Base-by-base conservation (phyloP, 2,113 vertebrate genomes). In the Electrona antarctica region DNA sequence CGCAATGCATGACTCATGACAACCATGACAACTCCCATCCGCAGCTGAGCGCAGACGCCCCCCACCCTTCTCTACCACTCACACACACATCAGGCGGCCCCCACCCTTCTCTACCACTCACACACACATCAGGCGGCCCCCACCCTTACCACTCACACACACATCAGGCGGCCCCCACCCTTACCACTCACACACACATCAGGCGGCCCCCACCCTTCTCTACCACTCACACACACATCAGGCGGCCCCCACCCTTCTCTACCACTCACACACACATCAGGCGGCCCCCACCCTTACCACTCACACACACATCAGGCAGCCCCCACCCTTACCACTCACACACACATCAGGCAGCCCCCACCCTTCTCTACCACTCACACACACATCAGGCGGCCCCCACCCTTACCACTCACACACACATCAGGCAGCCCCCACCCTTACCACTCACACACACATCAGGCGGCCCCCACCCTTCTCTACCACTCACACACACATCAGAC, bases 1-100 rank as follows among this genome's bases (percentile, higher is more conserved):
- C 21, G 55, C n/a, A 57, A 57, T 57, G 55, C n/a, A 56, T 56
- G 54, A 12, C 11, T 56, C 55, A 57, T 21, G 55, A 57, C 13
- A 11, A 54, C 51, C 51, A 13, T 13, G 13, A 13, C 11, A n/a
- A 54, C 11, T 54, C 51, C 51, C 51, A 21, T 14, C 11, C 33
- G 3, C 33, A 41, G 33, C 21, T 21, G 21, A 21, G 21, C 21
- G 21, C 21, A 21, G 10, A 12, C 51, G 13, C 13, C 49, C 3
- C 14, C 9, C 15, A 7, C 59, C 12, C 21, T 41, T 50, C 28
- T 4, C 48, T 11, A 7, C 4, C 45, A 55, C n/a, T 49, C 28
- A n/a, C 10, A 41, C 54, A 41, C 33, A 41, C 21, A 55, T n/a
- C 52, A n/a, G n/a, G n/a, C n/a, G n/a, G n/a, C n/a, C n/a, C n/a